A percentile compares a stretch with the other conserved stretches of the same genome.
Conservation (phyloP, 2,113 vertebrate species). For the Cottus gobio region DNA sequence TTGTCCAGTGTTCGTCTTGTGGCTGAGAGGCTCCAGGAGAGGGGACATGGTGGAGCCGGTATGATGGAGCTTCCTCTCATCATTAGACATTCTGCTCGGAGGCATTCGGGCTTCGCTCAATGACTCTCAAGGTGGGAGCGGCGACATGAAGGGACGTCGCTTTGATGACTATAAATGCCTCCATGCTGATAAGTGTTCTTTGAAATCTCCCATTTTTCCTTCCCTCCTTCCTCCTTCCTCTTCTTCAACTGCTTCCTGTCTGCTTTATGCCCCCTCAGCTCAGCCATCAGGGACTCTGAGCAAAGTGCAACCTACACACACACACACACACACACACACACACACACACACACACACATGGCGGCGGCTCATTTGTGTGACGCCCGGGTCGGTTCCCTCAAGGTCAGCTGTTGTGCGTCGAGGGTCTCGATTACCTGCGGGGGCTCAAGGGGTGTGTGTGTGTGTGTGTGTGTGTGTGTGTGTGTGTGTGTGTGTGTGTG, state of each 20-base stretch:
- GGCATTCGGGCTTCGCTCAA: slow-evolving; percentile 45
- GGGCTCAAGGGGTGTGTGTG: too few species aligned
- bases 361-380: slow-evolving; percentile 47
- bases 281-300: slow-evolving; percentile 16
- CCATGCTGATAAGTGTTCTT: slow-evolving; percentile 6
- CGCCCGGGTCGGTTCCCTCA: slow-evolving; percentile 27
- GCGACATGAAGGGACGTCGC: slow-evolving; percentile 44
- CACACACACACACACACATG: neutral
- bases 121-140: slow-evolving; percentile 62
- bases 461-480: too few species aligned
- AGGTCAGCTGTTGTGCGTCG: slow-evolving; percentile 43
- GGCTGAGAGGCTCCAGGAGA: slow-evolving; percentile 26
- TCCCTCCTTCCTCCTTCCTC: neutral
- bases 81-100: slow-evolving; percentile 64
- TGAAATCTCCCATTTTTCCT: neutral
- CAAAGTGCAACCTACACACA: slow-evolving; percentile 49
- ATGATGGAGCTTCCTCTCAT: slow-evolving; percentile 40
- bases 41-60: slow-evolving; percentile 16
- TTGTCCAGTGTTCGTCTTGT: neutral
- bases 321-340: slow-evolving; percentile 2
- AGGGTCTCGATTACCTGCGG: too few species aligned
- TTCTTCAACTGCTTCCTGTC: slow-evolving; percentile 1
- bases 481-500: too few species aligned
- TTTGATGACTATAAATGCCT: slow-evolving; percentile 40
- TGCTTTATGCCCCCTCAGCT: neutral